These are phyloP conservation scores for Centropus unirufus DNA, from an alignment of 2,113 vertebrate genomes.

Conservation along the genomic window DNA sequence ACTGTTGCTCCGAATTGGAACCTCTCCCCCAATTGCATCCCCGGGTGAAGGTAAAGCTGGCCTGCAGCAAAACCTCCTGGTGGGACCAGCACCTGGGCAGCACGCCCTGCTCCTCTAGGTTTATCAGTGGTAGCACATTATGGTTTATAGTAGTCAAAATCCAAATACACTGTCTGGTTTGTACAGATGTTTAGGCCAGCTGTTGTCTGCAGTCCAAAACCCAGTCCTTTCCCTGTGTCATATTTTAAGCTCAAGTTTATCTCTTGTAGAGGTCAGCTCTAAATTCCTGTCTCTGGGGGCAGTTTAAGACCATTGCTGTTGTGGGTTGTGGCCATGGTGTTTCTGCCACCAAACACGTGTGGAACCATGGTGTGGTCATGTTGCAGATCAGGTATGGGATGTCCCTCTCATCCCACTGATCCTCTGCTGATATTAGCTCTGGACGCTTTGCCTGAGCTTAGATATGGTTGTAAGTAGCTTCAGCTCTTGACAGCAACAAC, in stretches of 20 bases:
- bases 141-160: neutral
- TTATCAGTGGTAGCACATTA: neutral
- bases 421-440: neutral
- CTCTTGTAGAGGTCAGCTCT: neutral
- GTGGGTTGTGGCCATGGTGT: neutral
- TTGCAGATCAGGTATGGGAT: neutral
- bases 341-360: neutral
- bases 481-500: rapidly evolving
- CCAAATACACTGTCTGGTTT: neutral
- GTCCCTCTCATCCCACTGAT: neutral
- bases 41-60: neutral
- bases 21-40: neutral
- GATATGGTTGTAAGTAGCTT: neutral
- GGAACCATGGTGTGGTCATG: neutral
- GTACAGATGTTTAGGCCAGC: neutral
- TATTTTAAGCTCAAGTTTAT: neutral
- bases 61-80: neutral
- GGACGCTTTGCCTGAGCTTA: neutral
- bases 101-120: neutral
- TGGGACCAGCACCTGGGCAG: neutral
- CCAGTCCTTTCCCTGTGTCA: rapidly evolving
- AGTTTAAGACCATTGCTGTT: neutral
- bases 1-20: neutral
- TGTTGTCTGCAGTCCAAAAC: neutral
- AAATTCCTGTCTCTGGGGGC: neutral